Percentiles rank a stretch among this genome's conserved stretches.
These are phyloP conservation scores for Dendrocincla fuliginosa DNA, from an alignment of 2,797 vertebrate species.

Conservation along the genomic window DNA sequence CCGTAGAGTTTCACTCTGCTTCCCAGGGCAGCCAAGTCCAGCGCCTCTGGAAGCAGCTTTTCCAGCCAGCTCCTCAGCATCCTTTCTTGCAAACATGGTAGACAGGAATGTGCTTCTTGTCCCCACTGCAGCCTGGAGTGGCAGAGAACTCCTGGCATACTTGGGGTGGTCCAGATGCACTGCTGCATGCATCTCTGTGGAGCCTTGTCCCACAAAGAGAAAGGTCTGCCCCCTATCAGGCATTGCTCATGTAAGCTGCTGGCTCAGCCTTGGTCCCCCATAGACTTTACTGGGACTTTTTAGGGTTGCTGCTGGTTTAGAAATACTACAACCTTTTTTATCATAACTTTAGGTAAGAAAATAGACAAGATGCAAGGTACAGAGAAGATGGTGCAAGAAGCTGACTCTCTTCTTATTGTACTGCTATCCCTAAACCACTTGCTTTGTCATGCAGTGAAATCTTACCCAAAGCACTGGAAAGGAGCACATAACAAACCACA, in stretches of 20 bases:
- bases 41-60: not conserved
- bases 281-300: not conserved
- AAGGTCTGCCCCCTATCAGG: not conserved
- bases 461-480: not conserved
- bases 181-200: not conserved
- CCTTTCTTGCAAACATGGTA: accelerated
- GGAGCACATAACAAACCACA: not conserved
- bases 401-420: not conserved
- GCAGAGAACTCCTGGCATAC: not conserved
- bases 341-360: not conserved
- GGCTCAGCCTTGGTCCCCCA: not conserved
- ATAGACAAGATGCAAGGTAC: not conserved
- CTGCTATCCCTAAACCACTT: not conserved
- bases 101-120: not conserved
- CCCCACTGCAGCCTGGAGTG: accelerated
- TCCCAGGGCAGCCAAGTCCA: not conserved
- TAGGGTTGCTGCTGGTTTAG: not conserved
- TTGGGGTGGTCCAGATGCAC: accelerated
- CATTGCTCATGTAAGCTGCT: not conserved
- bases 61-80: accelerated
- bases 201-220: not conserved
- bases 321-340: not conserved
- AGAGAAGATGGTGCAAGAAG: not conserved
- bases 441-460: not conserved
- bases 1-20: not conserved